Conservation (phyloP, 1,140 invertebrate genomes). For the Armadillidium nasatum region DNA sequence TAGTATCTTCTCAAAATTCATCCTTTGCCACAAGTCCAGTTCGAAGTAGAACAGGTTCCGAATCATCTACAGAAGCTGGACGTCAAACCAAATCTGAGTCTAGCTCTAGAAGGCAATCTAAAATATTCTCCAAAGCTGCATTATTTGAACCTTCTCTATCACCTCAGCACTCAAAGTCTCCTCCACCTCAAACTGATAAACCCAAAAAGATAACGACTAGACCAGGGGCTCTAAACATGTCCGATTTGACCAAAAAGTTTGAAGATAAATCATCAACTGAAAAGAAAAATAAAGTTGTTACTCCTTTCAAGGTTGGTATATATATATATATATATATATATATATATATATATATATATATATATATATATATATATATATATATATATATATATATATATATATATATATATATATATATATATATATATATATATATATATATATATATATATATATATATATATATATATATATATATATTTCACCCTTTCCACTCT, state of each 20-base stretch:
- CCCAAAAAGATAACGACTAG: constrained; percentile 69
- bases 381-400: too few relatives aligned
- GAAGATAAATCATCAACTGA: constrained; percentile 61
- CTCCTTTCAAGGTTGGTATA: constrained; percentile 38
- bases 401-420: background rate
- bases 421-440: constrained; percentile 8
- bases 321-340: too few relatives aligned
- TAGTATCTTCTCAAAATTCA: background rate
- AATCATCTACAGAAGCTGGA: constrained; percentile 39
- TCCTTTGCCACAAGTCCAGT: constrained; percentile 38
- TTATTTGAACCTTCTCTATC: constrained; percentile 39
- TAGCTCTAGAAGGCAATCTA: constrained; percentile 38
- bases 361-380: too few relatives aligned
- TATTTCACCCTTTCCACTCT: too few relatives aligned
- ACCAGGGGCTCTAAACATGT: constrained; percentile 70
- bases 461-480: too few relatives aligned
- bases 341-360: too few relatives aligned
- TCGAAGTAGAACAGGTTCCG: constrained; percentile 42
- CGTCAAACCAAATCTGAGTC: constrained; percentile 18
- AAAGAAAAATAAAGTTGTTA: constrained; percentile 37
- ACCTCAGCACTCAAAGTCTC: constrained; percentile 16
- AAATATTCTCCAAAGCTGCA: constrained; percentile 43
- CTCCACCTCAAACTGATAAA: constrained; percentile 53
- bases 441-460: constrained; percentile 19
- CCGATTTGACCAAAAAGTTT: constrained; percentile 75